A percentile compares a stretch with the other conserved stretches of the same genome.
Conservation (phyloP, 2,888 invertebrate species). For the Agriopis marginaria region DNA sequence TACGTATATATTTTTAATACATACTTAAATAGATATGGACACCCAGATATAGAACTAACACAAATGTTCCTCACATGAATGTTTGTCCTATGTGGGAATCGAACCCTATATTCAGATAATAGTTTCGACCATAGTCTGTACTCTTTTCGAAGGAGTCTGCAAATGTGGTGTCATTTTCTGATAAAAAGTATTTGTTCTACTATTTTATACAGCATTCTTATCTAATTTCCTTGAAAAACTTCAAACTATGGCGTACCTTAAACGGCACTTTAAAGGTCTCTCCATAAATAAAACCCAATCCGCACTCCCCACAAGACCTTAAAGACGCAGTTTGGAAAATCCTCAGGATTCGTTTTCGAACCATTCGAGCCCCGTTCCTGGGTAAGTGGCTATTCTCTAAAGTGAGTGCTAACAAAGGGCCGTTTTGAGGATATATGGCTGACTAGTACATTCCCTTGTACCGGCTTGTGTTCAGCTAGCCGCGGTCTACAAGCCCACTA, state of each 20-base stretch:
- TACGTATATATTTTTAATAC: too few relatives aligned
- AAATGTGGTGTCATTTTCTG: too few relatives aligned
- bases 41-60: too few relatives aligned
- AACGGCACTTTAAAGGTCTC: background rate
- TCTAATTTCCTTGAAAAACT: background rate
- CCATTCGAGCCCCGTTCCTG: background rate
- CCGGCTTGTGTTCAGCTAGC: background rate
- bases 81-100: too few relatives aligned
- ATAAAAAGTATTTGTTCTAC: too few relatives aligned
- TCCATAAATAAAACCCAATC: background rate
- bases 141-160: too few relatives aligned
- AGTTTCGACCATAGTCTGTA: too few relatives aligned
- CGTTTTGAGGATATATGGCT: background rate
- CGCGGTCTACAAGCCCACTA: too few relatives aligned
- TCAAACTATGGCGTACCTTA: background rate
- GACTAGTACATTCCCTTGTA: background rate
- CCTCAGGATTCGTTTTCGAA: constrained; percentile 9
- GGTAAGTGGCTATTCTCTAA: constrained; percentile 12
- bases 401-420: constrained; percentile 14
- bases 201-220: too few relatives aligned
- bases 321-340: constrained; percentile 3
- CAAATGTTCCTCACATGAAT: too few relatives aligned
- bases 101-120: too few relatives aligned
- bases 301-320: constrained; percentile 1
- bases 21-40: too few relatives aligned